Evolutionary conservation across 1,140 invertebrate genomes (phyloP), one percentile per base, ranked within the genome.

Genomic region (Heliothis subflexa): DNA sequence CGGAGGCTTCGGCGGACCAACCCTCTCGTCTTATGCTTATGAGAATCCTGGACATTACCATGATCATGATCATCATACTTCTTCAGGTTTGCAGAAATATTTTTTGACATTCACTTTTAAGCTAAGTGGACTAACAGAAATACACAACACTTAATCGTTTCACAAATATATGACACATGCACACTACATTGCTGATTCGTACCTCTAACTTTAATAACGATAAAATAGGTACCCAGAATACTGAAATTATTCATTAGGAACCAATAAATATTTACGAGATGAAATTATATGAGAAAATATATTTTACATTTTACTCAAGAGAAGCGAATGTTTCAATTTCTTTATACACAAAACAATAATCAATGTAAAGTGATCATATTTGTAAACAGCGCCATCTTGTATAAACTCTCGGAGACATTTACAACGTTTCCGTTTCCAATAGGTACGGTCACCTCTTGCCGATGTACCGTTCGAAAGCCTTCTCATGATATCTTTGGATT

Each of bases 11-110:
- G 83, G 86, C 16, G 74, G 80, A 62, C 89, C 91, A 40, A 78
- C 82, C 11, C 74, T 90, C 10, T 85, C 91, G 1, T 86, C 86
- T 7, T 94, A 90, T 73, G 81, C 90, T 11, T 87, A 89, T 74
- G 91, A 93, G 21, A 84, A 79, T 74, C 78, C 87, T 12, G 85
- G 83, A 21, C 84, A 92, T 78, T 84, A 88, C 57, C 89, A 92
- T 71, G 85, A 86, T 25, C 85, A 88, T 78, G 88, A 93, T 74
- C 79, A 84, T 54, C 78, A 77, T 68, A 49, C 62, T 25, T 45
- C 49, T 3, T 77, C 61, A 77, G 49, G 61, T 66, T 50, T 5
- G 55, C 62, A 33, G 1, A 4, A 61, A n/a, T 10, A 40, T 18
- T 11, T 55, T 12, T 57, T 55, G 10, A 45, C 1, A 28, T 1